phyloP scores from a whole-genome alignment of 1,140 invertebrate species.

The Neuroterus valhalla region DNA sequence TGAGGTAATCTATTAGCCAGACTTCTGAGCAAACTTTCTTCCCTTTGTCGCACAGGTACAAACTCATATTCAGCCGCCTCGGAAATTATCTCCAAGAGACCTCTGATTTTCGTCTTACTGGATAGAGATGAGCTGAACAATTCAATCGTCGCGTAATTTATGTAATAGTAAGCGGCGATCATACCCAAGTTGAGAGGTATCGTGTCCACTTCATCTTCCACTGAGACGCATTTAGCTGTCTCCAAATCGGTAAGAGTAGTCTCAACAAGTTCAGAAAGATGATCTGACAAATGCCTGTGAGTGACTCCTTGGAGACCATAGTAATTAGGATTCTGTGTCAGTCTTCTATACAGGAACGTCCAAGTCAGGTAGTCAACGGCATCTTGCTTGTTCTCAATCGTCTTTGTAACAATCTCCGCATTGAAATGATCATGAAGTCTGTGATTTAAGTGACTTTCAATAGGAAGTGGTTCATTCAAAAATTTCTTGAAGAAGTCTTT shows the following conservation, averaged over 20 bases:
- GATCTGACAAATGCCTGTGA: conserved; percentile 97
- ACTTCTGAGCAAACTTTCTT: conserved; percentile 92
- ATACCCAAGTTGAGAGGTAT: conserved; percentile 98
- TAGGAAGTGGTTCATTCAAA: conserved; percentile 96
- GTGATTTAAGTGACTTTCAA: conserved; percentile 98
- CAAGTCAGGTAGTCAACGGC: conserved; percentile 99
- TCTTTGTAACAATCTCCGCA: conserved; percentile 99
- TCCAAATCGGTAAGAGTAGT: conserved; percentile 96
- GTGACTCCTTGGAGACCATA: conserved; percentile 98
- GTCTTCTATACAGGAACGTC: conserved; percentile 97
- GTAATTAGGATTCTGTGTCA: conserved; percentile 99
- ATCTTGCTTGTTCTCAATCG: conserved; percentile 99
- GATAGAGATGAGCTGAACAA: conserved; percentile 97
- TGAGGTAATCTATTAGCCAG: conserved; percentile 87
- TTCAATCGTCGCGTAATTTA: conserved; percentile 99
- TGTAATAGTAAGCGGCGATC: conserved; percentile 99
- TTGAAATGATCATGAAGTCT: conserved; percentile 99
- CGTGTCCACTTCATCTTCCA: conserved; percentile 99
- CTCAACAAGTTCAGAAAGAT: conserved; percentile 98
- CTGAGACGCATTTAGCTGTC: conserved; percentile 97
- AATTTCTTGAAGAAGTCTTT: conserved; percentile 99
- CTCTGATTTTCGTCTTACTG: conserved; percentile 97
- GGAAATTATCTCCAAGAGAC: conserved; percentile 97
- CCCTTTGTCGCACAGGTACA: conserved; percentile 95
- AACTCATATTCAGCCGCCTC: conserved; percentile 97